Percentiles rank a stretch among this genome's conserved stretches.
phyloP scores from a whole-genome alignment of 2,113 vertebrate species.

The Herpailurus yagouaroundi region DNA sequence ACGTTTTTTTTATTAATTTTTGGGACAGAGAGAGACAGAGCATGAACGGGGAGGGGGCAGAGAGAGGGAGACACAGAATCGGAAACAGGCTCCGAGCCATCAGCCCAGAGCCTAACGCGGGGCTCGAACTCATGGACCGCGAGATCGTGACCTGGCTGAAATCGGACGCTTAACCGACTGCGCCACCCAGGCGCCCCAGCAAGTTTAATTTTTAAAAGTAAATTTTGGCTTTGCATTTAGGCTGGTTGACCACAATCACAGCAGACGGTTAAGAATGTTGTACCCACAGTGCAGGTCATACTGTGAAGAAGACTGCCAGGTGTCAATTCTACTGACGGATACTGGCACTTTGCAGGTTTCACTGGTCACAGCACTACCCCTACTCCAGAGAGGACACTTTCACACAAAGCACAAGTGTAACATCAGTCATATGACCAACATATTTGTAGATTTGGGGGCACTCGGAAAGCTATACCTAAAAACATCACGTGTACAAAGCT shows the following conservation, averaged over 20 bases:
- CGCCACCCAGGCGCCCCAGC: too few relatives aligned
- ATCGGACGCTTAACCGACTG: too few relatives aligned
- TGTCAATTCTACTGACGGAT: accelerated
- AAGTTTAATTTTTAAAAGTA: neutral
- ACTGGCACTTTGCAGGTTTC: accelerated
- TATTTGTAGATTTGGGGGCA: neutral
- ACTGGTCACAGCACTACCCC: accelerated
- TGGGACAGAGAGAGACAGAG: too few relatives aligned
- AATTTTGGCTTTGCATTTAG: neutral
- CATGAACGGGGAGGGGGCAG: too few relatives aligned
- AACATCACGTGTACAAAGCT: neutral
- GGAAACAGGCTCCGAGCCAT: too few relatives aligned
- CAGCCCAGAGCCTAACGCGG: too few relatives aligned
- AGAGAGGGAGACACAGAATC: too few relatives aligned
- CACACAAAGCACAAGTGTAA: neutral
- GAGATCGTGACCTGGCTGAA: too few relatives aligned
- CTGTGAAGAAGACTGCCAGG: neutral
- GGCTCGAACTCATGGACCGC: too few relatives aligned
- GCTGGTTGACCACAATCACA: neutral
- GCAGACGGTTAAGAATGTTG: neutral
- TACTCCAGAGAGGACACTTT: neutral
- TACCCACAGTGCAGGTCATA: accelerated
- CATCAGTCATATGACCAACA: neutral
- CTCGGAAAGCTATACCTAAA: neutral
- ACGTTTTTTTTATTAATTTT: too few relatives aligned